Evolutionary conservation across 2,888 invertebrate genomes (phyloP).

Genomic region (Brachylomia viminalis): DNA sequence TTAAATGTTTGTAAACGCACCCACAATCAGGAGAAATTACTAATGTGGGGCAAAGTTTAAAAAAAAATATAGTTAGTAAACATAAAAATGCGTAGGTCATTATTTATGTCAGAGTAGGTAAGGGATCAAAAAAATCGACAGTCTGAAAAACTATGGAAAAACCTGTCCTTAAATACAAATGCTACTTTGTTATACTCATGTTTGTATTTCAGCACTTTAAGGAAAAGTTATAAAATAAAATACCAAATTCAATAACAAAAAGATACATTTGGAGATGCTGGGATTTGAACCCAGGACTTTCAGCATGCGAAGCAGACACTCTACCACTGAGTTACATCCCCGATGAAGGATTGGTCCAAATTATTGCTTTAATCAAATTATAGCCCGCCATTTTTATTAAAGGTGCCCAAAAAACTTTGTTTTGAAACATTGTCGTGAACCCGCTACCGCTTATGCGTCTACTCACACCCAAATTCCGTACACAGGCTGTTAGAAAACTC

Average conservation of each 20-base stretch:
- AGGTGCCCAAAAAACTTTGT: neutral
- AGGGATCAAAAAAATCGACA: no score
- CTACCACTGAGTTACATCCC: constrained; percentile 90
- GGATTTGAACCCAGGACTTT: constrained; percentile 84
- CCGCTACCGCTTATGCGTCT: constrained; percentile 68
- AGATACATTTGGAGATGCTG: constrained; percentile 88
- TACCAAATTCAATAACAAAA: constrained; percentile 12
- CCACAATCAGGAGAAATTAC: no score
- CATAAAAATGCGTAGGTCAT: no score
- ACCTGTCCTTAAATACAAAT: neutral
- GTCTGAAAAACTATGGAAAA: no score
- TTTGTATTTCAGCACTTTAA: no score
- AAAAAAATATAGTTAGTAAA: no score
- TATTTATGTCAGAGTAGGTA: no score
- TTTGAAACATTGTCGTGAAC: neutral
- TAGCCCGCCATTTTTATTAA: neutral
- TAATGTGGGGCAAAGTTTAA: no score
- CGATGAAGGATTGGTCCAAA: constrained; percentile 27
- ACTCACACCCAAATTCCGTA: constrained; percentile 45
- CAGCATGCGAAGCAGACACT: constrained; percentile 93
- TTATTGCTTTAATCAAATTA: rapidly evolving
- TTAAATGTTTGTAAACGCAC: no score
- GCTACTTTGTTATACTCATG: neutral
- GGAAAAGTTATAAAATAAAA: neutral
- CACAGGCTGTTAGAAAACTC: constrained; percentile 79